These are phyloP conservation scores for Ceyx melanurus DNA, from an alignment of 2,113 vertebrate genomes.

Conservation along the genomic window DNA sequence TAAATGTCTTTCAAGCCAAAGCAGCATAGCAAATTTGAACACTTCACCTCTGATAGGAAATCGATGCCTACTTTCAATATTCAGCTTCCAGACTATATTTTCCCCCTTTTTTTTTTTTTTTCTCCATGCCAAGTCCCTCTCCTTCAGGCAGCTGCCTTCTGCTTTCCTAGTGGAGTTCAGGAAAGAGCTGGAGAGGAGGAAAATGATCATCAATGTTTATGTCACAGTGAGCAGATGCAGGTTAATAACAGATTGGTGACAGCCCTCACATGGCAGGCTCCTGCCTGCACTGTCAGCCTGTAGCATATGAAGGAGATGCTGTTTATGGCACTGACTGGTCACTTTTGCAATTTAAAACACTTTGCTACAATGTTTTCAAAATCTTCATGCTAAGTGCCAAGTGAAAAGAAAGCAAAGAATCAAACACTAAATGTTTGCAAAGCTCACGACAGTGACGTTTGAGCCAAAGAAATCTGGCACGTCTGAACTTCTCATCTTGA, in stretches of 20 bases:
- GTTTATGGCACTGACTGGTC: neutral
- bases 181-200: neutral
- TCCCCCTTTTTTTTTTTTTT: neutral
- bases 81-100: neutral
- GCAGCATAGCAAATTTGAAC: neutral
- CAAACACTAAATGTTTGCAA: constrained; percentile 4
- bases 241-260: neutral
- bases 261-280: neutral
- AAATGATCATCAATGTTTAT: neutral
- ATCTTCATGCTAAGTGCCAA: neutral
- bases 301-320: neutral
- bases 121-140: neutral
- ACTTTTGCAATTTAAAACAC: neutral
- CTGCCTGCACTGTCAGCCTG: neutral
- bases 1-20: neutral
- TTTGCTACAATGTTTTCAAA: neutral
- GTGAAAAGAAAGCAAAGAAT: constrained; percentile 53
- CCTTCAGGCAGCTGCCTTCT: neutral
- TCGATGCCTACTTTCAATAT: neutral
- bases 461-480: constrained; percentile 9
- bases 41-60: neutral
- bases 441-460: constrained; percentile 18
- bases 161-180: neutral
- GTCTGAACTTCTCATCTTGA: constrained; percentile 37
- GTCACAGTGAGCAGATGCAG: neutral